Conservation (phyloP, 2,797 vertebrate species). For the Crenichthys baileyi region DNA sequence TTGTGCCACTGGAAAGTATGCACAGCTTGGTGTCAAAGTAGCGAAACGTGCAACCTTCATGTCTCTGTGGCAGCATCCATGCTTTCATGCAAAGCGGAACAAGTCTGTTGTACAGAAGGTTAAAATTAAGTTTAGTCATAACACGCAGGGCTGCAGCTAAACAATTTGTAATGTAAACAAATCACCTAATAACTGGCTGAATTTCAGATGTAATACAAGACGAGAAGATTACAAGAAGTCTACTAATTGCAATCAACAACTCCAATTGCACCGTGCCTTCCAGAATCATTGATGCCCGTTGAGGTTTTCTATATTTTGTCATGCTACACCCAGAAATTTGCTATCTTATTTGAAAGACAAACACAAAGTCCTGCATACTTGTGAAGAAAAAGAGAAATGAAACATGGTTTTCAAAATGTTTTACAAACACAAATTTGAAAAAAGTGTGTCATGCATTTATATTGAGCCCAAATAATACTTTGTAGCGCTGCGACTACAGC, state of each 20-base stretch:
- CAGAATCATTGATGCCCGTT: neutral
- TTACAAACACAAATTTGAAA: neutral
- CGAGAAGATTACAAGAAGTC: neutral
- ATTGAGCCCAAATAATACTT: neutral
- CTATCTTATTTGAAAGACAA: neutral
- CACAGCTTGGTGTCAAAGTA: slow-evolving; percentile 8
- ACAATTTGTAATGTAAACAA: neutral
- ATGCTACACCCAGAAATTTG: neutral
- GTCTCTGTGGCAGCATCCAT: slow-evolving; percentile 13
- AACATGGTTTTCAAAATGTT: neutral
- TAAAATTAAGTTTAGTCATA: neutral
- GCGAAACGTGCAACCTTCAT: neutral
- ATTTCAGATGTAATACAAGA: neutral
- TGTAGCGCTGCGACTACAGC: neutral
- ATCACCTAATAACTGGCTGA: neutral
- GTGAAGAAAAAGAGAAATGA: neutral
- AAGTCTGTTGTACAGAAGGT: slow-evolving; percentile 18
- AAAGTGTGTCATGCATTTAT: neutral
- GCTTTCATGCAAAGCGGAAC: slow-evolving; percentile 19
- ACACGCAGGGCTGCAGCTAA: neutral
- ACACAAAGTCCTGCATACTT: neutral
- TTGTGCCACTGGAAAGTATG: slow-evolving; percentile 22
- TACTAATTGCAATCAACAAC: neutral
- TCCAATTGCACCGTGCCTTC: neutral
- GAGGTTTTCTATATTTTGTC: neutral